Conservation (phyloP, 1,140 invertebrate species). For the Musca vetustissima region DNA sequence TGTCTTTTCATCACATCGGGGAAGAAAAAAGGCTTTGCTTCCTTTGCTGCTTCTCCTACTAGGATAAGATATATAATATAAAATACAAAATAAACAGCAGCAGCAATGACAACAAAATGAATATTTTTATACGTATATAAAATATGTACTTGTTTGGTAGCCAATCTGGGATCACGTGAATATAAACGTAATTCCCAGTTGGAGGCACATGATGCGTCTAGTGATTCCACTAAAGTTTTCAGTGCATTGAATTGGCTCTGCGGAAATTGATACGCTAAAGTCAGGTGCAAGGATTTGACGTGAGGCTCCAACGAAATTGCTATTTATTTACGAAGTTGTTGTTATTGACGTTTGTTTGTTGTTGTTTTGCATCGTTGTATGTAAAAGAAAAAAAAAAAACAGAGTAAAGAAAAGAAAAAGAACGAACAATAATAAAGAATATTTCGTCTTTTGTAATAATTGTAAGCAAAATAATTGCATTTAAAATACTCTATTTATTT, state of each 20-base stretch:
- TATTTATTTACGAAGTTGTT: conserved; percentile 46
- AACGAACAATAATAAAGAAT: not conserved
- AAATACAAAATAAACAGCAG: not conserved
- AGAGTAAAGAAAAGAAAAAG: too few relatives aligned
- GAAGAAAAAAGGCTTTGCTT: not conserved
- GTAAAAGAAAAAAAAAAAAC: not conserved
- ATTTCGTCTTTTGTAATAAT: not conserved
- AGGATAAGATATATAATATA: not conserved
- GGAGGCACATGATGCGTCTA: conserved; percentile 66
- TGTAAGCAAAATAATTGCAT: not conserved
- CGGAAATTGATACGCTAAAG: conserved; percentile 85
- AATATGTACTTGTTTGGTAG: conserved; percentile 69
- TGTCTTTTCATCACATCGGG: not conserved
- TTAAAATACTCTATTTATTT: not conserved
- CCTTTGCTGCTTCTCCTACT: too few relatives aligned
- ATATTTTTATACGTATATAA: not conserved
- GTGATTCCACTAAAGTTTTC: conserved; percentile 70
- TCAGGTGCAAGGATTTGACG: conserved; percentile 83
- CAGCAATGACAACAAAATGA: not conserved
- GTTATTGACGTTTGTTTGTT: too few relatives aligned
- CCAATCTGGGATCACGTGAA: conserved; percentile 75
- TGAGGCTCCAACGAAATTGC: conserved; percentile 73
- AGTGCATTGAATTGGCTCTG: conserved; percentile 70
- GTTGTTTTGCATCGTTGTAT: not conserved
- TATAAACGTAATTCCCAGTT: conserved; percentile 85